Evolutionary conservation across 2,113 vertebrate species (phyloP).

Genomic region (Lagenorhynchus albirostris): DNA sequence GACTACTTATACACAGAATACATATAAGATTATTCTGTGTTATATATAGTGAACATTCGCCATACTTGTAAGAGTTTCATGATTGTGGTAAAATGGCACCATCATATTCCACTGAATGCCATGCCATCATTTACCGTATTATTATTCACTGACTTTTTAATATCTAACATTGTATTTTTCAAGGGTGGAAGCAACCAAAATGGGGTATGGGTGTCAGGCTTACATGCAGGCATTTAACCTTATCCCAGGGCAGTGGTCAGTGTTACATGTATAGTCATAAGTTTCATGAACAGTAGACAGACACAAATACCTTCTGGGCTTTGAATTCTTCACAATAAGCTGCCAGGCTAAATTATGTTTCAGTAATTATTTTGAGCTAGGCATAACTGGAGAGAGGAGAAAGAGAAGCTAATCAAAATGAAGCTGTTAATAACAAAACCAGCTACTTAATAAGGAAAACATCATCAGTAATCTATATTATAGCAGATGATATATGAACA

Average conservation of each 20-base stretch:
- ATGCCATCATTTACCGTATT: background rate
- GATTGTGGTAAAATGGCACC: background rate
- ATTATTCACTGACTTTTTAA: background rate
- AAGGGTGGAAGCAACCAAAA: background rate
- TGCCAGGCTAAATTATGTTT: slow-evolving; percentile 38
- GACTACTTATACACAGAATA: background rate
- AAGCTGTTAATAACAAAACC: background rate
- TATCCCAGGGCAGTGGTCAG: background rate
- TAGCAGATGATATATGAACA: background rate
- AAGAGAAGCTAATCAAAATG: background rate
- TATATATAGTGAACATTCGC: background rate
- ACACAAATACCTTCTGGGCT: slow-evolving; percentile 56
- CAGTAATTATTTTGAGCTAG: slow-evolving; percentile 1
- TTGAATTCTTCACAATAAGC: slow-evolving; percentile 18
- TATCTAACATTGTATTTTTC: background rate
- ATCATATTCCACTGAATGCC: background rate
- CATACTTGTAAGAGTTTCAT: background rate
- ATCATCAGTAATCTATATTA: background rate
- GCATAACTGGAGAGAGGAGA: background rate
- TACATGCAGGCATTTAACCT: background rate
- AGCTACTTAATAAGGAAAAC: background rate
- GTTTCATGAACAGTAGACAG: slow-evolving; percentile 30
- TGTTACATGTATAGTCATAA: background rate
- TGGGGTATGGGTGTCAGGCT: background rate
- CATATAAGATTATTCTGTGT: background rate